These are phyloP conservation scores for Tetragonula clypearis DNA, from an alignment of 1,140 invertebrate genomes.

Conservation along the genomic window DNA sequence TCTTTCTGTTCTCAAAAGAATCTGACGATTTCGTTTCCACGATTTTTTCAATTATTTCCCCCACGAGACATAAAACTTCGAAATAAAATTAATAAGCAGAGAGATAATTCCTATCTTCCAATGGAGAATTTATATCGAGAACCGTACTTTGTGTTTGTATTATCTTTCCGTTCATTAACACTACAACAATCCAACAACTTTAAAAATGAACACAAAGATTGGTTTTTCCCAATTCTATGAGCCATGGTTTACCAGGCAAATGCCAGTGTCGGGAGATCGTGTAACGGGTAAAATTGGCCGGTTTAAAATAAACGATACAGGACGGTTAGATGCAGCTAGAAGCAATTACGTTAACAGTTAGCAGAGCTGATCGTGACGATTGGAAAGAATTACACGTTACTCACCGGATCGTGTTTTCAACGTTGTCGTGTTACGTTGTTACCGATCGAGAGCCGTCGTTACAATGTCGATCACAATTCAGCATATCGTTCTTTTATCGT, in stretches of 20 bases:
- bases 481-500: no score
- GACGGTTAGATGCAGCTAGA: background rate
- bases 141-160: background rate
- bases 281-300: background rate
- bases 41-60: background rate
- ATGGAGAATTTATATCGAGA: background rate
- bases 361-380: background rate
- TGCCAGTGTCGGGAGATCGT: no score
- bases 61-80: background rate
- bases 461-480: background rate
- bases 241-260: background rate
- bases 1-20: no score
- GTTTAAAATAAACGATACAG: slow-evolving; percentile 20
- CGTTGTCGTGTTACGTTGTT: background rate
- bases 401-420: background rate
- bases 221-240: background rate
- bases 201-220: background rate
- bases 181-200: background rate
- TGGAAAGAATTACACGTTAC: background rate
- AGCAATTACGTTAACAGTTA: slow-evolving; percentile 23
- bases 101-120: background rate
- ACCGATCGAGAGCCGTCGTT: background rate
- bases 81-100: background rate
- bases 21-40: no score
- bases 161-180: background rate